Base-by-base conservation (phyloP, 2,888 invertebrate genomes). In the Drosophila incognita region DNA sequence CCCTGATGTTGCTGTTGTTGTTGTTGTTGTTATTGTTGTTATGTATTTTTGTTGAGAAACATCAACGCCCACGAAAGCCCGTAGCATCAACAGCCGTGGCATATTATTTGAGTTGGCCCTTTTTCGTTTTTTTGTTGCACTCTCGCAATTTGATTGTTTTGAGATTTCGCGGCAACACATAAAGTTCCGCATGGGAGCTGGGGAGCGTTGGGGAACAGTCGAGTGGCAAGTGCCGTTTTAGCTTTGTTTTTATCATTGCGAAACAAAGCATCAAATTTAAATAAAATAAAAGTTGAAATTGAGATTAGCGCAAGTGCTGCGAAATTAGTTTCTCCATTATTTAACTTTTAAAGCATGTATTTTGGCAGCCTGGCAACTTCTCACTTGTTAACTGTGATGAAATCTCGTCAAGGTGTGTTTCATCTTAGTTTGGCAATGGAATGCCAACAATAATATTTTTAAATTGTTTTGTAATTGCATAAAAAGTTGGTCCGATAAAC, bases 231-330 rank as follows among this genome's bases (percentile, higher is more conserved):
- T 63, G 71, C 51, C 64, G 62, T 82, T 74, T 73, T 36, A 58
- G 67, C 66, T 72, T 74, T 74, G 54, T 78, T 71, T 71, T 63
- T 79, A 81, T 77, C 87, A 83, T 76, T 83, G 69, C 64, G 68
- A 58, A 74, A 61, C 65, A 82, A 78, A 69, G 77, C 77, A 85
- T 81, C 76, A 74, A 77, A 83, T 85, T 85, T 85, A 83, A 85
- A 85, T 87, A 77, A 87, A 87, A 87, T 87, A 83, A 85, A 85
- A 85, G 79, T 85, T 87, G 81, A 79, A 81, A 83, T 83, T 85
- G 77, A 83, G 85, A 87, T 86, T 81, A 87, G 85, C 76, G 60
- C 73, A 79, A 85, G 73, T 75, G 83, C 65, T 81, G 75, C 68
- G 76, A 79, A 85, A 85, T 87, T 87, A 85, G 85, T 87, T 85